These are phyloP conservation scores for Urocyon cinereoargenteus DNA, from an alignment of 2,797 vertebrate genomes.

Conservation along the genomic window DNA sequence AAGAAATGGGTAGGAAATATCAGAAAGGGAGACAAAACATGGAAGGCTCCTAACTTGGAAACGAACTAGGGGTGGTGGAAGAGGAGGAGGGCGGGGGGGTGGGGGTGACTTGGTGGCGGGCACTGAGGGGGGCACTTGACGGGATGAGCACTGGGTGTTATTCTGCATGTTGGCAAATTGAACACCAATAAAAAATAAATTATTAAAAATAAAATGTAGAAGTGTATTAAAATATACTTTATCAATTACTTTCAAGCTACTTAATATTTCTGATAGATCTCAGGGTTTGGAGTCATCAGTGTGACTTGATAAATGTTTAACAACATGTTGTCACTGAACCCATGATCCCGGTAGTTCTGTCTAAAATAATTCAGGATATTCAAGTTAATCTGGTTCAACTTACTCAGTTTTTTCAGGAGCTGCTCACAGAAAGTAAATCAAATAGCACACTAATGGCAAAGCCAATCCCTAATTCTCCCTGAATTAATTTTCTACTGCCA, in stretches of 20 bases:
- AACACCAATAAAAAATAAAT: too few species aligned
- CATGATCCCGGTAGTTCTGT: background rate
- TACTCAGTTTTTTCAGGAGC: background rate
- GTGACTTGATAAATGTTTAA: conserved; percentile 11
- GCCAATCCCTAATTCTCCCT: background rate
- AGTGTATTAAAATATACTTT: conserved; percentile 16
- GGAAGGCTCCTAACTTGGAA: too few species aligned
- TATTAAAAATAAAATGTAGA: background rate
- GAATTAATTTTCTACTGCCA: background rate
- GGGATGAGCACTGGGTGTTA: too few species aligned
- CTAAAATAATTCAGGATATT: conserved; percentile 36
- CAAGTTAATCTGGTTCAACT: background rate
- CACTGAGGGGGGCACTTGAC: too few species aligned
- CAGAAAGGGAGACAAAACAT: too few species aligned
- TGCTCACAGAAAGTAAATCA: background rate
- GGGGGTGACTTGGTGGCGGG: too few species aligned
- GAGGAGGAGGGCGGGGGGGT: too few species aligned
- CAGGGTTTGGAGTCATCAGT: background rate
- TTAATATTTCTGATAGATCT: conserved; percentile 9
- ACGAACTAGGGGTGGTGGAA: too few species aligned
- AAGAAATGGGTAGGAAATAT: too few species aligned
- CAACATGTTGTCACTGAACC: background rate
- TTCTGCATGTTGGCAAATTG: too few species aligned
- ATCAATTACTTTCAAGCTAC: conserved; percentile 40
- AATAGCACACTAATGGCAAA: background rate